A percentile compares a stretch with the other conserved stretches of the same genome.
Conservation (phyloP, 1,140 invertebrate species). For the Diabrotica virgifera region DNA sequence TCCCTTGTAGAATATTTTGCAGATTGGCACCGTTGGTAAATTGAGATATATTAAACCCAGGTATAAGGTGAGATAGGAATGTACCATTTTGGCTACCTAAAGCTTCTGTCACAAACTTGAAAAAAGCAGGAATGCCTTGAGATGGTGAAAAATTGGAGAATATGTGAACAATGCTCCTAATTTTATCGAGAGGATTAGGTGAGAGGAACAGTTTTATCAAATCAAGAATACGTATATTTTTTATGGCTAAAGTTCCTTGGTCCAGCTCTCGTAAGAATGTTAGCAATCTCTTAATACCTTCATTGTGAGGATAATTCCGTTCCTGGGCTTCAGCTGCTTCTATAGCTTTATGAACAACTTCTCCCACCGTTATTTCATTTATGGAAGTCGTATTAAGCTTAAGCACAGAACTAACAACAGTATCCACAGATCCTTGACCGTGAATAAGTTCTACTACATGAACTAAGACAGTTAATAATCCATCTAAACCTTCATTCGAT, state of each 20-base stretch:
- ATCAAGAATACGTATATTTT: conserved; percentile 2
- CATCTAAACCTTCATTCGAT: conserved; percentile 9
- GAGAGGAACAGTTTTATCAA: neutral
- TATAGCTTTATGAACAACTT: neutral
- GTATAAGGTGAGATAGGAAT: neutral
- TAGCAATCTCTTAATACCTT: neutral
- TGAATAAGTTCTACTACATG: neutral
- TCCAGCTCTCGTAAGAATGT: neutral
- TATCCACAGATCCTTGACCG: neutral
- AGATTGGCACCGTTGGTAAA: neutral
- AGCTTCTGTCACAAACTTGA: neutral
- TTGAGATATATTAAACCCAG: neutral
- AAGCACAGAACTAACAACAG: neutral
- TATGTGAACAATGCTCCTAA: neutral
- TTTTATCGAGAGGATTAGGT: neutral
- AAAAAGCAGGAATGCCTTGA: neutral
- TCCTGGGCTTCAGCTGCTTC: neutral
- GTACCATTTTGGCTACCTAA: neutral
- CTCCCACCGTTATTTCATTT: neutral
- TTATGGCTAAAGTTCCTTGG: neutral
- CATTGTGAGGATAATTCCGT: neutral
- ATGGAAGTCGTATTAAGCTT: neutral
- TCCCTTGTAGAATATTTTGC: conserved; percentile 1
- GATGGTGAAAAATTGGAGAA: neutral
- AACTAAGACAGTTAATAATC: conserved; percentile 6